These are phyloP conservation scores for Caenorhabditis angaria DNA, from an alignment of 2,888 invertebrate species.

Conservation along the genomic window DNA sequence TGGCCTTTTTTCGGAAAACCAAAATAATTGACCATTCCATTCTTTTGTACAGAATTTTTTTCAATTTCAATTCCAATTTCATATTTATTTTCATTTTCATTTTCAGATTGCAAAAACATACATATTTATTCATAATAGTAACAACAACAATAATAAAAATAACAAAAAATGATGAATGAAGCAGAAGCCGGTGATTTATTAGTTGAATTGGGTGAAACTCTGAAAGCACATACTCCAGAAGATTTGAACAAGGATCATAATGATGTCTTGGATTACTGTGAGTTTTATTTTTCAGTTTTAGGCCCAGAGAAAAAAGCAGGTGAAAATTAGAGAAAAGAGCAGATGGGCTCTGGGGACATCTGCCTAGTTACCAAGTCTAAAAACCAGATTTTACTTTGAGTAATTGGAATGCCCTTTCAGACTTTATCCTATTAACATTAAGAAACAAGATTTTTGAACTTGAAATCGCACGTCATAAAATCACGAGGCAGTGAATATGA, in stretches of 20 bases:
- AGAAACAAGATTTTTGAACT: too few species aligned
- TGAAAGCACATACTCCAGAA: conserved; percentile 14
- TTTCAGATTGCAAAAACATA: background rate
- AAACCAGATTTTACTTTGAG: too few species aligned
- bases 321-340: background rate
- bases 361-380: too few species aligned
- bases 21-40: background rate
- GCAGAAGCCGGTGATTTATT: conserved; percentile 48
- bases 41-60: too few species aligned
- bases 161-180: conserved; percentile 50
- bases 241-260: conserved; percentile 15
- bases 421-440: too few species aligned
- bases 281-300: too few species aligned
- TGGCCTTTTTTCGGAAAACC: conserved; percentile 5
- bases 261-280: conserved; percentile 32
- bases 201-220: conserved; percentile 32
- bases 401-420: background rate
- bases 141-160: too few species aligned
- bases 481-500: too few species aligned
- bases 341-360: background rate
- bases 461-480: too few species aligned
- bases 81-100: background rate
- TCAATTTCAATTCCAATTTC: background rate
- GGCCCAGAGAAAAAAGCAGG: background rate
- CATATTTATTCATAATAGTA: too few species aligned